phyloP scores from a whole-genome alignment of 2,888 invertebrate genomes.

The Encarsia formosa region DNA sequence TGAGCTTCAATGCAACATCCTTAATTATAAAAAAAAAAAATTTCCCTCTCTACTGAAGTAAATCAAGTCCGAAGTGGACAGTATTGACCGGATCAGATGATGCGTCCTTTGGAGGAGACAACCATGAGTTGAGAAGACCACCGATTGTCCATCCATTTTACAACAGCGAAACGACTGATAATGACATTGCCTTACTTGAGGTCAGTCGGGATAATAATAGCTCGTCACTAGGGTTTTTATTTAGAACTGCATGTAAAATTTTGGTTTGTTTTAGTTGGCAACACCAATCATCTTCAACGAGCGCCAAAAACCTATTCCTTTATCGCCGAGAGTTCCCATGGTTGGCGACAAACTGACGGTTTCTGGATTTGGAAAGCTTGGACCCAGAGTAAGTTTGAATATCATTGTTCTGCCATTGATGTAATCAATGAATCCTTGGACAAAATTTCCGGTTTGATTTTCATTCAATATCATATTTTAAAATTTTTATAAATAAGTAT shows the following conservation, averaged over 20 bases:
- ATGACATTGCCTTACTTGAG: conserved; percentile 9
- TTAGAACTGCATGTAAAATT: no score
- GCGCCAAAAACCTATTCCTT: conserved; percentile 1
- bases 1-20: no score
- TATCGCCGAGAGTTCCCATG: conserved; percentile 2
- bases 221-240: not conserved
- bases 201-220: not conserved
- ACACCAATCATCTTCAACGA: conserved; percentile 2
- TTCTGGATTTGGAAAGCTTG: conserved; percentile 19
- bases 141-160: not conserved
- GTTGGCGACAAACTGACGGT: conserved; percentile 7
- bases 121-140: not conserved
- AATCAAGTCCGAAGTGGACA: not conserved
- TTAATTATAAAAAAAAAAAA: no score
- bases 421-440: no score
- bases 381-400: no score
- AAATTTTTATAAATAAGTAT: no score
- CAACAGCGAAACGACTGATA: not conserved
- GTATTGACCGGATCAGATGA: conserved; percentile 1
- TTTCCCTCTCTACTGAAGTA: no score
- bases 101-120: not conserved
- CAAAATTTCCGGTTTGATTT: no score
- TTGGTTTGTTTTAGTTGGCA: not conserved
- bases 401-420: no score
- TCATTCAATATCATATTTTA: no score